A percentile compares a stretch with the other conserved stretches of the same genome.
These are phyloP conservation scores for Trogon melanurus DNA, from an alignment of 2,113 vertebrate genomes.

Conservation along the genomic window DNA sequence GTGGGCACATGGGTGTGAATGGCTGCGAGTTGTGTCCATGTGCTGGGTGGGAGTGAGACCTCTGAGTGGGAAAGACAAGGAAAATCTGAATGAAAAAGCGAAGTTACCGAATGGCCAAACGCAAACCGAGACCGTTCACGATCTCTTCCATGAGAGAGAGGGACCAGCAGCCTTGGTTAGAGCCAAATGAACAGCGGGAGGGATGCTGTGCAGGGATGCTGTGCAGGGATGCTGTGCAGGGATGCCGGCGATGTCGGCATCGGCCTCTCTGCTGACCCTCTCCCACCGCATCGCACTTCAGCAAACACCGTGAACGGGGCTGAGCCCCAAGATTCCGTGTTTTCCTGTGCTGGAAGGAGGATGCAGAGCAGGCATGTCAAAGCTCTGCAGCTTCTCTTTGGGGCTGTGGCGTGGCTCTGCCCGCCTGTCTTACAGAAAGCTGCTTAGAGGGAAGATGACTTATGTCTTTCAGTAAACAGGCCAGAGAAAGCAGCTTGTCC, in stretches of 20 bases:
- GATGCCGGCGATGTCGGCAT: not conserved
- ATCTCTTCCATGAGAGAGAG: not conserved
- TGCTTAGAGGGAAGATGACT: not conserved
- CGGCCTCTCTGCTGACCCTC: not conserved
- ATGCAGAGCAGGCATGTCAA: not conserved
- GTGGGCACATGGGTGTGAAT: rapidly evolving
- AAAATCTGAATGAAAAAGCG: not conserved
- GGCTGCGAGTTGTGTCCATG: rapidly evolving
- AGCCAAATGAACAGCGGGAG: not conserved
- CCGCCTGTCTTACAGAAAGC: not conserved
- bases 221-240: rapidly evolving
- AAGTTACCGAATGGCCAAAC: not conserved
- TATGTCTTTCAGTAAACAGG: not conserved
- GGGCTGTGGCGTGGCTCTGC: not conserved
- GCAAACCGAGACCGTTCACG: not conserved
- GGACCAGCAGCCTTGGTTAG: not conserved
- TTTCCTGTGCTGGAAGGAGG: not conserved
- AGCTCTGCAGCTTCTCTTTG: not conserved
- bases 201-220: not conserved
- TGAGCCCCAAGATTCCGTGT: not conserved
- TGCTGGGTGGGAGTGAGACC: not conserved
- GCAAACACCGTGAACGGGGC: not conserved
- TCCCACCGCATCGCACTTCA: not conserved
- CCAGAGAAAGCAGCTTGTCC: slow-evolving; percentile 21
- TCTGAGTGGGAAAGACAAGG: not conserved